These are phyloP conservation scores for Eptesicus fuscus DNA, from an alignment of 2,113 vertebrate genomes.

Conservation along the genomic window DNA sequence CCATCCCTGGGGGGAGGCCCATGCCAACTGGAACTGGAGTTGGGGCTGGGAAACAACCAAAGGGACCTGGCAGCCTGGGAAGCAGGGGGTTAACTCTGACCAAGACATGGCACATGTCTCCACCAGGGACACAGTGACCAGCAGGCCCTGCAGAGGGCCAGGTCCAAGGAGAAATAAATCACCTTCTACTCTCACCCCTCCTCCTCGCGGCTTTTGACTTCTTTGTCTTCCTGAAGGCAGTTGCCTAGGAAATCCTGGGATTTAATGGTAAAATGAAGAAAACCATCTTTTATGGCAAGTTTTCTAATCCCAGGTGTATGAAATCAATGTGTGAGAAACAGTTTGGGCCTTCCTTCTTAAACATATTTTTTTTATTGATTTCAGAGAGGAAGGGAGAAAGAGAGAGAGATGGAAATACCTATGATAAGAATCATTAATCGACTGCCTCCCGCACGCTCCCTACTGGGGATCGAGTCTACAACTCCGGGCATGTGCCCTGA, in stretches of 20 bases:
- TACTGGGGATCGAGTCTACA: no score
- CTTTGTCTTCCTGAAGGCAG: conserved; percentile 39
- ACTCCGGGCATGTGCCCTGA: no score
- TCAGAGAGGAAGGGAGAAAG: no score
- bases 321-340: conserved; percentile 64
- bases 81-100: neutral
- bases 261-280: conserved; percentile 50
- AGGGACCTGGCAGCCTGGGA: neutral
- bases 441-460: no score
- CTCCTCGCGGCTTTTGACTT: neutral
- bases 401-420: no score
- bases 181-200: neutral
- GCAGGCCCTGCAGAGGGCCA: neutral
- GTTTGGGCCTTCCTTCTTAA: conserved; percentile 26
- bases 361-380: no score
- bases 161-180: neutral
- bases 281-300: conserved; percentile 39
- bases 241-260: conserved; percentile 51
- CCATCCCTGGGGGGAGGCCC: neutral
- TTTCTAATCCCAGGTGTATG: conserved; percentile 39
- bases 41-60: neutral
- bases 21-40: neutral
- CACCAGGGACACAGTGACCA: neutral
- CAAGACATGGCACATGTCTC: fast-evolving
- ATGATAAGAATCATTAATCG: no score